Evolutionary conservation across 2,797 vertebrate genomes (phyloP).

Genomic region (Cyprinella venusta): DNA sequence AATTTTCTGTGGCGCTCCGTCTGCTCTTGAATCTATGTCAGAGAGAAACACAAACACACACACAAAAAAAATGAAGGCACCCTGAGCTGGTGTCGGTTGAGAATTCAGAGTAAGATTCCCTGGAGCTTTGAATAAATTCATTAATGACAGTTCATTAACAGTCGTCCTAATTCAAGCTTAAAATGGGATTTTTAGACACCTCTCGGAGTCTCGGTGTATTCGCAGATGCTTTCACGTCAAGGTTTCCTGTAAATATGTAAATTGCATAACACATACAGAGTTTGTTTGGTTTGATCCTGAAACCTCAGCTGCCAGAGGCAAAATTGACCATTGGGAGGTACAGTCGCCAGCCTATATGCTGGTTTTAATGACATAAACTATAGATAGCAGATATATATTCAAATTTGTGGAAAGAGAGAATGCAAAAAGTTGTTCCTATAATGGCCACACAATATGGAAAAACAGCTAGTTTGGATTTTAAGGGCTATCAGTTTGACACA

Average conservation of each 20-base stretch:
- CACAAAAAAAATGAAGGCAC: slow-evolving; percentile 20
- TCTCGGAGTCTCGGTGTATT: not conserved
- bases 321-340: not conserved
- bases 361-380: not conserved
- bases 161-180: slow-evolving; percentile 1
- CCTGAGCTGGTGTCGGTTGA: slow-evolving; percentile 3
- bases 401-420: not conserved
- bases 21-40: slow-evolving; percentile 91
- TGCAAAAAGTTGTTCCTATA: not conserved
- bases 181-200: not conserved
- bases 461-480: not conserved
- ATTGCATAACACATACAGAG: slow-evolving; percentile 10
- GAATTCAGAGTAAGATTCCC: slow-evolving; percentile 13
- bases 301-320: slow-evolving; percentile 23
- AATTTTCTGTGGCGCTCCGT: slow-evolving; percentile 90
- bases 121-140: slow-evolving; percentile 32
- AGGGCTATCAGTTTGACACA: not conserved
- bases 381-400: not conserved
- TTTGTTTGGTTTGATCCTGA: slow-evolving; percentile 32
- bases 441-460: not conserved
- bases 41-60: slow-evolving; percentile 59
- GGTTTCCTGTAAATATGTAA: slow-evolving; percentile 14
- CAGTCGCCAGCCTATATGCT: not conserved
- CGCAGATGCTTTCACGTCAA: slow-evolving; percentile 10
- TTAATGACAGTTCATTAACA: slow-evolving; percentile 27